Conservation (phyloP, 2,797 vertebrate genomes). For the Lepilemur septentrionalis region DNA sequence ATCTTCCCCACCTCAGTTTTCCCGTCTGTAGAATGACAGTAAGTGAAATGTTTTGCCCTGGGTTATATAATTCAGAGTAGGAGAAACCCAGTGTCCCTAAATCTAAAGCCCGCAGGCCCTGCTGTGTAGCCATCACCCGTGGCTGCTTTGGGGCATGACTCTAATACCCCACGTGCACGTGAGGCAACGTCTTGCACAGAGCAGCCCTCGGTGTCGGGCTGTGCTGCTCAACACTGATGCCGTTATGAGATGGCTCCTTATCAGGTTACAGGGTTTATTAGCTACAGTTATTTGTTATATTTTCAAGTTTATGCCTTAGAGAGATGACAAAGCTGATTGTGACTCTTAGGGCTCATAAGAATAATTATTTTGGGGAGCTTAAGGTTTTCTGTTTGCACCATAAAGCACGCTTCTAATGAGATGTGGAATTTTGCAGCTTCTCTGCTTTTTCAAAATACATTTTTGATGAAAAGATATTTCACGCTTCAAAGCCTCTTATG, state of each 20-base stretch:
- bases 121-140: not conserved
- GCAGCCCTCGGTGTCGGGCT: too few relatives aligned
- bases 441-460: conserved; percentile 45
- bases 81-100: not conserved
- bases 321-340: conserved; percentile 20
- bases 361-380: not conserved
- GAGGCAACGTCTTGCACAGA: fast-evolving
- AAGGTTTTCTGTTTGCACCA: conserved; percentile 48
- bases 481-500: not conserved
- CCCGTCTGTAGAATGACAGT: not conserved
- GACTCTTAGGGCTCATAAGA: not conserved
- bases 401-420: not conserved
- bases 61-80: not conserved
- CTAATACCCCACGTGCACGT: fast-evolving
- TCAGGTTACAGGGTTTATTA: not conserved
- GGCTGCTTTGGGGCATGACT: too few relatives aligned
- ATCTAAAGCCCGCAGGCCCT: not conserved
- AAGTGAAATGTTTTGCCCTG: not conserved
- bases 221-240: fast-evolving
- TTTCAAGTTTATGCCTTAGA: not conserved
- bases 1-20: not conserved
- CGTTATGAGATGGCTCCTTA: not conserved
- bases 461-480: conserved; percentile 66
- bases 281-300: not conserved
- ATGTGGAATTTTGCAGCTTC: conserved; percentile 13